Evolutionary conservation across 1,140 invertebrate species (phyloP), one percentile per base, ranked within the genome.

Genomic region (Leucophenga varia): DNA sequence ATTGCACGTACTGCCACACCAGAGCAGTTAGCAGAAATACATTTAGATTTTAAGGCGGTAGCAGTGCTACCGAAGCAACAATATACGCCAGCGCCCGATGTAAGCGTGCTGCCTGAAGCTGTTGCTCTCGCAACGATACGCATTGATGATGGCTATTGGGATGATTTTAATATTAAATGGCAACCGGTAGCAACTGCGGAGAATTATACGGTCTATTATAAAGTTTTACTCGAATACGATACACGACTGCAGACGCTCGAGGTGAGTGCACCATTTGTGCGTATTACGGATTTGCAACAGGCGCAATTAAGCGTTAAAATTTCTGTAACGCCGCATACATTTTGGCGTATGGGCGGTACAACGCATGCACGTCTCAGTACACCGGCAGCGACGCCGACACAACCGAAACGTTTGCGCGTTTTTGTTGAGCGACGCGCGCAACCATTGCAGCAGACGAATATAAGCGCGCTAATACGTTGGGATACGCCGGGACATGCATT

Each of bases 121-220:
- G 82, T 95, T 2, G 67, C 82, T 7, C 53, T 77, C 3, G 76
- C 78, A 2, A 84, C 83, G 0, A 82, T 94, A 28, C 72, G 70
- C 43, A 81, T 93, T 2, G 64, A 65, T 7, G 68, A 79, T 4
- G 91, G 90, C 0, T 82, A 79, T 4, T 90, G 84, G 81, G 77
- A 88, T 30, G 81, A 81, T 17, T 93, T 93, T 56, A 88, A 85
- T 30, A 82, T 95, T n/a, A 82, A 81, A 1, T 95, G 91, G 91
- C 73, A 82, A 9, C 83, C 86, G 0, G 82, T 88, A 0, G 75
- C 73, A 0, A 84, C 86, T 46, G 84, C 88, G 2, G 93, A 90
- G 55, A 87, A 90, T 59, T 90, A 89, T 18, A 81, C 81, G 8
- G 83, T 95, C 0, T 90, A 86, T 56, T 97, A 95, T 12, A 53